Evolutionary conservation across 2,797 vertebrate species (phyloP).

Genomic region (Gallirallus australis): DNA sequence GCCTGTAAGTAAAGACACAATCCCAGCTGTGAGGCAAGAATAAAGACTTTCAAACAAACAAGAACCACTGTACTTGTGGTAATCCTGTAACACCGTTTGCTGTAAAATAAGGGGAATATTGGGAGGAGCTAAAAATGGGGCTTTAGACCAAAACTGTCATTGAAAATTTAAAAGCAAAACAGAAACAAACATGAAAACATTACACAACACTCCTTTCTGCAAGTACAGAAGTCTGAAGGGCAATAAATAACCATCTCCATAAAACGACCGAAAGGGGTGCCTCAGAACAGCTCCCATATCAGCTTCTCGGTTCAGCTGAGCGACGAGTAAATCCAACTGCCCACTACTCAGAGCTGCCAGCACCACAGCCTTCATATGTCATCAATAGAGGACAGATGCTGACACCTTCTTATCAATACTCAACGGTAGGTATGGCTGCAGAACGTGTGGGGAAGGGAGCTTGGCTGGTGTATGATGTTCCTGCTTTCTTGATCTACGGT

Average conservation of each 20-base stretch:
- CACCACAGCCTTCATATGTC: not conserved
- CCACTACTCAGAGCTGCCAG: not conserved
- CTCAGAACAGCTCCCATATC: not conserved
- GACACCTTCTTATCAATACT: not conserved
- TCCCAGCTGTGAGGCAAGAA: not conserved
- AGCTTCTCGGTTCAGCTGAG: not conserved
- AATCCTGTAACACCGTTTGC: not conserved
- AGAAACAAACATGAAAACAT: not conserved
- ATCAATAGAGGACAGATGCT: not conserved
- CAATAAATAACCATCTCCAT: not conserved
- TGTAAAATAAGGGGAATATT: not conserved
- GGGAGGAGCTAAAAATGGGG: not conserved
- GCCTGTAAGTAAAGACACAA: not conserved
- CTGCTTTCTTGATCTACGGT: not conserved
- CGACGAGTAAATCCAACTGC: not conserved
- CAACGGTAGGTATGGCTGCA: not conserved
- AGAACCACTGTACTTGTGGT: not conserved
- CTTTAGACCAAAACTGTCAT: not conserved
- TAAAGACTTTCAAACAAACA: not conserved
- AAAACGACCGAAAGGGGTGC: not conserved
- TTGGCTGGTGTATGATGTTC: not conserved
- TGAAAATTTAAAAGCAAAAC: not conserved
- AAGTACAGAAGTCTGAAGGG: not conserved
- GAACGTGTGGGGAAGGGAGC: not conserved
- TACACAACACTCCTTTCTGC: not conserved